phyloP scores from a whole-genome alignment of 2,113 vertebrate species.

The Actenoides lindsayi region DNA sequence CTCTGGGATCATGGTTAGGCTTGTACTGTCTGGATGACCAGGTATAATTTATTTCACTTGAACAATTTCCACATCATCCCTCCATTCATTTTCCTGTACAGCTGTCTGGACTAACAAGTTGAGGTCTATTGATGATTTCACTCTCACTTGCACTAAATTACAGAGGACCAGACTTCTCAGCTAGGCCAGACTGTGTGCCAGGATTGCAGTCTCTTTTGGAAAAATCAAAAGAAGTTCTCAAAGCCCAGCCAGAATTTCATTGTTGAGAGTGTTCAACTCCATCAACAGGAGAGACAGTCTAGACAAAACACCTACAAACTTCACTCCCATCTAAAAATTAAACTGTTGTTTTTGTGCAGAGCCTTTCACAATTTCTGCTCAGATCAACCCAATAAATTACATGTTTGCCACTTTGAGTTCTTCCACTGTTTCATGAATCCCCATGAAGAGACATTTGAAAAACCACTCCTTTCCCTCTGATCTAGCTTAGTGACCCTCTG shows the following conservation, averaged over 20 bases:
- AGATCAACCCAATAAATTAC: slow-evolving; percentile 1
- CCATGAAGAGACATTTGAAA: background rate
- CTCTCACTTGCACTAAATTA: background rate
- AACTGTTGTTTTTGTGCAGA: background rate
- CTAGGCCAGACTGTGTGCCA: background rate
- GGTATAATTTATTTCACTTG: background rate
- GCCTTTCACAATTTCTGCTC: slow-evolving; percentile 34
- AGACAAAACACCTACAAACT: slow-evolving; percentile 62
- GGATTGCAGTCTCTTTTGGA: slow-evolving; percentile 8
- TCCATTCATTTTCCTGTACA: background rate
- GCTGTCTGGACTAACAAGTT: background rate
- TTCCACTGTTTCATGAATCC: background rate
- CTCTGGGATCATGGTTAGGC: background rate
- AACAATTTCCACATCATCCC: background rate
- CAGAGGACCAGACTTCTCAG: background rate
- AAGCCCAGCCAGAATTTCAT: slow-evolving; percentile 43
- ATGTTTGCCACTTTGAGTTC: background rate
- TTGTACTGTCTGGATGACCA: background rate
- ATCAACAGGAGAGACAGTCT: slow-evolving; percentile 62
- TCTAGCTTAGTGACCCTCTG: background rate
- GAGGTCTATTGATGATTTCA: slow-evolving; percentile 10
- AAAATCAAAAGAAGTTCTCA: slow-evolving; percentile 56
- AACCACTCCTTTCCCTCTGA: background rate
- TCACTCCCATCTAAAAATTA: slow-evolving; percentile 2
- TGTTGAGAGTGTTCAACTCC: slow-evolving; percentile 36